Conservation (phyloP, 2,113 vertebrate genomes). For the Merops nubicus region DNA sequence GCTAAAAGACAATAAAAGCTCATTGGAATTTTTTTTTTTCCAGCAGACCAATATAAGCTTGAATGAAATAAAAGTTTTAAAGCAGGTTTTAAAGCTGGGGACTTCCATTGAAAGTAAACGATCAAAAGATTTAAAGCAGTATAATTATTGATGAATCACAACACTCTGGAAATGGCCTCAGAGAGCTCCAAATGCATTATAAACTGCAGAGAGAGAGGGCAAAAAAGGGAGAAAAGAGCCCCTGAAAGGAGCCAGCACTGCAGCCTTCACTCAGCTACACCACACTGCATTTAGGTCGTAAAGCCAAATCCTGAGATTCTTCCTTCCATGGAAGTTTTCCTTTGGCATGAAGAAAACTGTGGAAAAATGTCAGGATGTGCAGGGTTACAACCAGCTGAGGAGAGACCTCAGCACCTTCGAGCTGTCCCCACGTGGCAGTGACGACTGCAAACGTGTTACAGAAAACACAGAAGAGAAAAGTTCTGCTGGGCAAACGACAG, state of each 20-base stretch:
- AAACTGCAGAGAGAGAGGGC: background rate
- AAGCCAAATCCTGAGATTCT: background rate
- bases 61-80: background rate
- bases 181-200: background rate
- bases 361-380: background rate
- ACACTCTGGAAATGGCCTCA: accelerated
- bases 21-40: background rate
- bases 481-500: background rate
- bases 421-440: background rate
- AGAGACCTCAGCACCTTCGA: background rate
- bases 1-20: background rate
- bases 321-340: background rate
- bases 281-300: background rate
- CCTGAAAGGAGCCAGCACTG: background rate
- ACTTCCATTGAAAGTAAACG: background rate
- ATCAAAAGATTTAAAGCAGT: background rate
- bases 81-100: background rate
- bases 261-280: background rate
- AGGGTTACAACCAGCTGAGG: background rate
- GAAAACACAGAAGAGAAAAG: background rate
- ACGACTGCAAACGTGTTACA: accelerated
- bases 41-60: background rate
- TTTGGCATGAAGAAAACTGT: background rate
- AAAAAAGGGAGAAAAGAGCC: background rate
- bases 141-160: background rate